phyloP scores from a whole-genome alignment of 2,888 invertebrate genomes.

The Hydroisotoma schaefferi region DNA sequence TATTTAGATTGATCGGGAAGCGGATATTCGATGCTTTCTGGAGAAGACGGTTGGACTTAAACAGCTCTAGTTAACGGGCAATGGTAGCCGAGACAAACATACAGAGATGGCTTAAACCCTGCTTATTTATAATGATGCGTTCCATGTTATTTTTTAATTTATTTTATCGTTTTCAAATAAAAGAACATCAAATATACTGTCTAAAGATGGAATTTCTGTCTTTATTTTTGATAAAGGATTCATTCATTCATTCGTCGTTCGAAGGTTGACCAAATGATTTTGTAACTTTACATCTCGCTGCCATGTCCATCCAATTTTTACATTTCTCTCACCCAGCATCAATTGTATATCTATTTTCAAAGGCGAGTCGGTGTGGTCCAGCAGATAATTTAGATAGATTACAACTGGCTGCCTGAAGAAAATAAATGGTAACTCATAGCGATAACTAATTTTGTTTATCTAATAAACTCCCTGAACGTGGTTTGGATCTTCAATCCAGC shows the following conservation, averaged over 20 bases:
- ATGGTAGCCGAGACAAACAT: not conserved
- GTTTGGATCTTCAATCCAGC: not conserved
- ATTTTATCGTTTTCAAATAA: not conserved
- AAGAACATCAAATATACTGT: not conserved
- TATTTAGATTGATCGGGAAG: constrained; percentile 31
- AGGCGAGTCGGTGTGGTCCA: no score
- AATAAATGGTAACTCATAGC: not conserved
- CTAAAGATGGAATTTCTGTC: not conserved
- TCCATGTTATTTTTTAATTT: not conserved
- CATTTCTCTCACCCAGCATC: no score
- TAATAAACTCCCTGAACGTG: not conserved
- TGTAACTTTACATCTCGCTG: no score
- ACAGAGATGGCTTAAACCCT: not conserved
- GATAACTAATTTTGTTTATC: constrained; percentile 3
- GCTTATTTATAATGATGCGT: not conserved
- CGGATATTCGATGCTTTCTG: constrained; percentile 32
- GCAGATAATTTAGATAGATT: no score
- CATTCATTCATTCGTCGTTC: no score
- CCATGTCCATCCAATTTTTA: no score
- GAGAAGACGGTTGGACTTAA: constrained; percentile 22
- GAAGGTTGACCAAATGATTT: no score
- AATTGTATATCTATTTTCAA: no score
- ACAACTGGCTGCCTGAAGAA: no score
- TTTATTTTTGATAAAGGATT: no score
- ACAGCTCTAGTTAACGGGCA: not conserved